A percentile compares a stretch with the other conserved stretches of the same genome.
These are phyloP conservation scores for Pachypanchax playfairii DNA, from an alignment of 2,113 vertebrate species.

Conservation along the genomic window DNA sequence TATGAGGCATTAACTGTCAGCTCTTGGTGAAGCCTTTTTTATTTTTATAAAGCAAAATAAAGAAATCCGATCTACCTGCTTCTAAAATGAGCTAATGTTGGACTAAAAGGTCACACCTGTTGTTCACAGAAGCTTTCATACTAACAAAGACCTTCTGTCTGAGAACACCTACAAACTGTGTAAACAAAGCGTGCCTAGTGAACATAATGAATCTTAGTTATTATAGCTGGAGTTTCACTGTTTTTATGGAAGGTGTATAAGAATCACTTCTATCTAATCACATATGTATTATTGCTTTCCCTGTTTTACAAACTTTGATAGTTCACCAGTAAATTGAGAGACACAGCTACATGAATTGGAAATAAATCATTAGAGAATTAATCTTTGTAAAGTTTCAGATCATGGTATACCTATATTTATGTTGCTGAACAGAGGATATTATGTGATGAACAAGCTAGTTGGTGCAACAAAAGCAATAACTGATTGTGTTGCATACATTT, in stretches of 20 bases:
- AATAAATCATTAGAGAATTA: neutral
- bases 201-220: neutral
- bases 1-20: no score
- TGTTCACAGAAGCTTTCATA: no score
- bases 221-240: neutral
- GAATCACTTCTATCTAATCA: no score
- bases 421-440: neutral
- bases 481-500: slow-evolving; percentile 27
- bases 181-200: neutral
- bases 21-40: no score
- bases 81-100: no score
- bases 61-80: no score
- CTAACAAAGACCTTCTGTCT: neutral
- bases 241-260: neutral
- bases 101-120: no score
- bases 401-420: neutral
- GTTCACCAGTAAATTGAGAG: neutral
- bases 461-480: slow-evolving; percentile 26
- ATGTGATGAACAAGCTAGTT: neutral
- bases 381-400: slow-evolving; percentile 9
- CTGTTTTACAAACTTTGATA: neutral
- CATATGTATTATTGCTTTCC: no score
- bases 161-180: neutral
- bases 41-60: no score
- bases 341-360: neutral